Evolutionary conservation across 2,888 invertebrate genomes (phyloP).

Genomic region (Mythimna lalbum): DNA sequence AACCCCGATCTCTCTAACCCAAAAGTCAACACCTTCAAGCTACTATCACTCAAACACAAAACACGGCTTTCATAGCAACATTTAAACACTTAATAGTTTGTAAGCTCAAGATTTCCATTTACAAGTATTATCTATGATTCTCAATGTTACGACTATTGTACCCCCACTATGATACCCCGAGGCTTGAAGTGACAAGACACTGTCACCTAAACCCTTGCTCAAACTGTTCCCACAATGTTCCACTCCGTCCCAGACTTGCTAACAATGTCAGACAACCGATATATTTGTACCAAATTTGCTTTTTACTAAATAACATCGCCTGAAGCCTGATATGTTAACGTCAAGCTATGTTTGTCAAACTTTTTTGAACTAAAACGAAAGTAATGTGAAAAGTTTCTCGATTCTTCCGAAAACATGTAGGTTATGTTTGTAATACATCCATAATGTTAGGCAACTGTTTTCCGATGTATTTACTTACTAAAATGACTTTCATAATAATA

Average conservation of each 20-base stretch:
- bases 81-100: constrained; percentile 55
- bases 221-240: constrained; percentile 53
- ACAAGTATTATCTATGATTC: constrained; percentile 65
- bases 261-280: constrained; percentile 73
- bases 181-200: constrained; percentile 75
- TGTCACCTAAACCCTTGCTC: constrained; percentile 76
- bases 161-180: constrained; percentile 74
- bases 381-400: constrained; percentile 57
- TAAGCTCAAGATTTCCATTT: constrained; percentile 63
- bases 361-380: constrained; percentile 60
- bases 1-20: constrained; percentile 8
- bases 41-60: constrained; percentile 17
- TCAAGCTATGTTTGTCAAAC: constrained; percentile 62
- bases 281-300: constrained; percentile 53
- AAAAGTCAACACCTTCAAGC: constrained; percentile 25
- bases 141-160: constrained; percentile 65
- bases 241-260: constrained; percentile 70
- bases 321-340: constrained; percentile 56
- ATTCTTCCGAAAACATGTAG: constrained; percentile 56
- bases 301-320: constrained; percentile 58
- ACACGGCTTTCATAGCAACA: constrained; percentile 47
- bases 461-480: constrained; percentile 32
- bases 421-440: constrained; percentile 54
- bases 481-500: neutral
- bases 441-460: constrained; percentile 36